Conservation (phyloP, 2,797 vertebrate genomes). For the Threskiornis aethiopicus region DNA sequence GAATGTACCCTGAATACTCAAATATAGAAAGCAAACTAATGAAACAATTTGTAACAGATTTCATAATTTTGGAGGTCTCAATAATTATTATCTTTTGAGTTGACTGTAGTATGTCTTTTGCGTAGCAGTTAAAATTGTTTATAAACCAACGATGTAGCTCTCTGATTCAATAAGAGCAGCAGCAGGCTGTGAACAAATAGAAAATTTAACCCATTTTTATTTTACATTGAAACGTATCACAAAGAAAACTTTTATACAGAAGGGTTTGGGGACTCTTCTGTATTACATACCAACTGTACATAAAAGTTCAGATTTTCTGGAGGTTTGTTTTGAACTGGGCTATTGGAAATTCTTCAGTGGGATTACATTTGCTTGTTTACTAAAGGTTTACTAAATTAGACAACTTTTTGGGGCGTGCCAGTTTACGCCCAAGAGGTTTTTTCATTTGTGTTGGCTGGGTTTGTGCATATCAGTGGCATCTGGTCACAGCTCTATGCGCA, state of each 20-base stretch:
- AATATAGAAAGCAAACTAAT: neutral
- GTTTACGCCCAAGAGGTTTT: neutral
- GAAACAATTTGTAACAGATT: neutral
- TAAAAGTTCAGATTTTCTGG: neutral
- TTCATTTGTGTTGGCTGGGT: neutral
- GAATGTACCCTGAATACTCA: neutral
- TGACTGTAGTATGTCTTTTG: neutral
- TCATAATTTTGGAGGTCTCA: neutral
- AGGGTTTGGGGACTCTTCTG: neutral
- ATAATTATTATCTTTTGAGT: neutral
- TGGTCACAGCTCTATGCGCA: neutral
- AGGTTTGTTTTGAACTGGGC: neutral
- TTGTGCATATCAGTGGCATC: neutral
- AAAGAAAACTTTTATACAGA: neutral
- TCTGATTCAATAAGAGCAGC: neutral
- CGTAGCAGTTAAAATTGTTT: neutral
- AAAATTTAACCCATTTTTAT: neutral
- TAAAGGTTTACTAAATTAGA: neutral
- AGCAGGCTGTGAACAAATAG: neutral
- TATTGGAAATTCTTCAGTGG: neutral
- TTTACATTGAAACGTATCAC: neutral
- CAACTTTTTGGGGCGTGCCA: neutral
- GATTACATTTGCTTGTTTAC: neutral
- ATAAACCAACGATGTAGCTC: neutral
- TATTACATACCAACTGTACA: neutral